phyloP scores from a whole-genome alignment of 2,888 invertebrate genomes.

The Cerastis rubricosa region DNA sequence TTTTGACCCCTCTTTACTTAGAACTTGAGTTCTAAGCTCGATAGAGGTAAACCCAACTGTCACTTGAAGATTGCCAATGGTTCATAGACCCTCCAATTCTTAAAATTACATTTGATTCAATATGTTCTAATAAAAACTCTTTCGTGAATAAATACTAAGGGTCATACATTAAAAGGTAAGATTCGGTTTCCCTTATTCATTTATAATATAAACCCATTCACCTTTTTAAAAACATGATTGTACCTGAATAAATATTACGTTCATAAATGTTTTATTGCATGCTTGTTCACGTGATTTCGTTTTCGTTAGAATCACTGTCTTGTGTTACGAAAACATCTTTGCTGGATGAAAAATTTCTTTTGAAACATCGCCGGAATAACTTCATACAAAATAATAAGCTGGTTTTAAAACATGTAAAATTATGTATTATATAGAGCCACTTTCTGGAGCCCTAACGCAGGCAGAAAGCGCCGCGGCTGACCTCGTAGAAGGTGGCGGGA shows the following conservation, averaged over 20 bases:
- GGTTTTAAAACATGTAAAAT: no score
- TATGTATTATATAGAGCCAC: no score
- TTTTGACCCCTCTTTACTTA: background rate
- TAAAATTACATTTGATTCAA: constrained; percentile 4
- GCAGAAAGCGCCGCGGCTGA: no score
- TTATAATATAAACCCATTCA: constrained; percentile 34
- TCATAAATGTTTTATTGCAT: constrained; percentile 24
- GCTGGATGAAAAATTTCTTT: no score
- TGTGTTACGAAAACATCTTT: background rate
- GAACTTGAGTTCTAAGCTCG: background rate
- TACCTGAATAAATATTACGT: constrained; percentile 43
- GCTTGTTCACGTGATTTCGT: constrained; percentile 19
- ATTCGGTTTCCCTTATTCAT: constrained; percentile 7
- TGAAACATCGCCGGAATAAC: background rate
- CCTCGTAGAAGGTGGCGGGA: no score
- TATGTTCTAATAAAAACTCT: constrained; percentile 4
- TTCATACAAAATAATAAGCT: background rate
- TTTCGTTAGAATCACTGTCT: background rate
- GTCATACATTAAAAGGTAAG: constrained; percentile 29
- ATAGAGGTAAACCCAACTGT: background rate
- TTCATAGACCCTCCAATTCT: background rate
- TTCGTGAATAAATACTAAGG: constrained; percentile 20
- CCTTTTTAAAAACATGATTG: constrained; percentile 40
- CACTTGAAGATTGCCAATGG: background rate
- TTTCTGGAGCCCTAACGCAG: no score